phyloP scores from a whole-genome alignment of 1,140 invertebrate species.

The Plectrocnemia conspersa region DNA sequence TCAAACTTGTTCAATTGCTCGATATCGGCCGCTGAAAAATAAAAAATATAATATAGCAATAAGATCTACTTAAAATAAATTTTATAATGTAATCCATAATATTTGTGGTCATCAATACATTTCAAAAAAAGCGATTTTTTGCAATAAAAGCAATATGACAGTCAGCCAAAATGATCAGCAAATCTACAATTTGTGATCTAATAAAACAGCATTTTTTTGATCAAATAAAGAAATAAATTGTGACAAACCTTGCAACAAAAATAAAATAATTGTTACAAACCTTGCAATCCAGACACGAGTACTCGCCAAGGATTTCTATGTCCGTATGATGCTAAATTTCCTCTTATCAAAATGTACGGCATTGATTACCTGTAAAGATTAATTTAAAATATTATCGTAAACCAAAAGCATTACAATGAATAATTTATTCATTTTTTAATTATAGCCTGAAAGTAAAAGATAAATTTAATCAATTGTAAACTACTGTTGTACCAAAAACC shows the following conservation, averaged over 20 bases:
- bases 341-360: slow-evolving; percentile 83
- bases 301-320: slow-evolving; percentile 80
- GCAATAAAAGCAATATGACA: background rate
- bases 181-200: too few relatives aligned
- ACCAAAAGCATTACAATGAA: too few relatives aligned
- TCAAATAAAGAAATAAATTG: too few relatives aligned
- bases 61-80: too few relatives aligned
- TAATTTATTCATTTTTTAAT: too few relatives aligned
- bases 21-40: slow-evolving; percentile 67
- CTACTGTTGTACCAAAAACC: too few relatives aligned
- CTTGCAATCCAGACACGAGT: slow-evolving; percentile 77
- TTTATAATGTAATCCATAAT: background rate
- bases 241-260: too few relatives aligned
- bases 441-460: too few relatives aligned
- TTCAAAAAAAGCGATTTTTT: background rate
- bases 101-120: background rate
- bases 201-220: too few relatives aligned
- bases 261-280: slow-evolving; percentile 40
- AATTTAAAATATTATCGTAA: too few relatives aligned
- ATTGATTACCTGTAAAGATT: slow-evolving; percentile 45
- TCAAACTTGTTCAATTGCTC: slow-evolving; percentile 73
- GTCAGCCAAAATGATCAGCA: background rate
- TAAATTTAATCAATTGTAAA: too few relatives aligned
- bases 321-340: slow-evolving; percentile 78
- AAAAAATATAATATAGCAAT: slow-evolving; percentile 10